phyloP scores from a whole-genome alignment of 2,888 invertebrate genomes.

The Pachliopta kotzebuea region DNA sequence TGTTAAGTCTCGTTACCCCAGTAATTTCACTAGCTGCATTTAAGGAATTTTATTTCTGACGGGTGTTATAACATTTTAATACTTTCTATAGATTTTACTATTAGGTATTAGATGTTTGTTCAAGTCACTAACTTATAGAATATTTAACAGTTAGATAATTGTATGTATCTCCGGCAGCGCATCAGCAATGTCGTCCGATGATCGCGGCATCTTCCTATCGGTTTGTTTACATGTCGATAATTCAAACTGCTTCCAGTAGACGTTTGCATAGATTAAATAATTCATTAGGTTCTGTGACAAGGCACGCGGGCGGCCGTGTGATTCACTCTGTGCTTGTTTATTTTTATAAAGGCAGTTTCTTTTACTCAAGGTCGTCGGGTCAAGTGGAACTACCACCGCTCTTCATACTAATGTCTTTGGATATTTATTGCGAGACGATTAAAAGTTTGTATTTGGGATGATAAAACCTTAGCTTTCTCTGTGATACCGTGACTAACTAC shows the following conservation, averaged over 20 bases:
- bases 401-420: neutral
- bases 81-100: too few relatives aligned
- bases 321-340: constrained; percentile 15
- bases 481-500: too few relatives aligned
- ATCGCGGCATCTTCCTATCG: constrained; percentile 8
- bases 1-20: too few relatives aligned
- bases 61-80: too few relatives aligned
- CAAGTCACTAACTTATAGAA: too few relatives aligned
- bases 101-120: too few relatives aligned
- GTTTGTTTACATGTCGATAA: constrained; percentile 18
- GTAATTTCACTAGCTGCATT: too few relatives aligned
- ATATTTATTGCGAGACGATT: neutral
- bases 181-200: constrained; percentile 8
- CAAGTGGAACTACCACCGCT: constrained; percentile 3
- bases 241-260: constrained; percentile 3
- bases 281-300: constrained; percentile 14
- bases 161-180: constrained; percentile 7
- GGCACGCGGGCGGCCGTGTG: constrained; percentile 11
- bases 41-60: too few relatives aligned
- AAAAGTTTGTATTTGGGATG: too few relatives aligned
- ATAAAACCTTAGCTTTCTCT: too few relatives aligned
- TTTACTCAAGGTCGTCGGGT: constrained; percentile 15
- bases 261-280: constrained; percentile 12
- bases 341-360: constrained; percentile 6
- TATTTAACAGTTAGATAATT: constrained; percentile 1